These are phyloP conservation scores for Poecilia gillii DNA, from an alignment of 2,797 vertebrate genomes.

Conservation along the genomic window DNA sequence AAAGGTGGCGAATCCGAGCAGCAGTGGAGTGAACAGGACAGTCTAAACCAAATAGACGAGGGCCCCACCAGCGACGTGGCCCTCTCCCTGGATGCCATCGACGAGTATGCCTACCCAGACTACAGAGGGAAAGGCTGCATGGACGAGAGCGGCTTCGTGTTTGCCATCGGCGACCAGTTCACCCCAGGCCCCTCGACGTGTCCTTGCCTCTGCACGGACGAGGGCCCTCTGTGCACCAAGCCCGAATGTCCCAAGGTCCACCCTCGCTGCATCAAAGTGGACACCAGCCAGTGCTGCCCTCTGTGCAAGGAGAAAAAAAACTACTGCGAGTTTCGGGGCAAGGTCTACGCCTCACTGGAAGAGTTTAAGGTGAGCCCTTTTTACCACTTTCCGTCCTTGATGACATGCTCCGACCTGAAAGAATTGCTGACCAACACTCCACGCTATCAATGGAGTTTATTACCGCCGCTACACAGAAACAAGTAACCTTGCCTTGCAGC, in stretches of 20 bases:
- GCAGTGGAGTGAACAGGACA: conserved; percentile 78
- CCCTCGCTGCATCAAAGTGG: conserved; percentile 94
- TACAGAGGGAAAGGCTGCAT: conserved; percentile 98
- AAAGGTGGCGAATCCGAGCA: conserved; percentile 80
- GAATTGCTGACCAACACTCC: conserved; percentile 67
- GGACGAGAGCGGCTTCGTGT: conserved; percentile 98
- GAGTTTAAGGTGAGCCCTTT: conserved; percentile 94
- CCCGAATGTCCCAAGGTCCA: conserved; percentile 96
- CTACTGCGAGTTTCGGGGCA: conserved; percentile 96
- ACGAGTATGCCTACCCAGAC: conserved; percentile 96
- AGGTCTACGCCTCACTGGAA: conserved; percentile 91
- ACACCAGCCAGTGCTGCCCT: conserved; percentile 97
- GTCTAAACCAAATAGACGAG: conserved; percentile 80
- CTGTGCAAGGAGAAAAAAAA: conserved; percentile 96
- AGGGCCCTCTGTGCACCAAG: conserved; percentile 93
- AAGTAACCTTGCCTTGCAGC: conserved; percentile 57
- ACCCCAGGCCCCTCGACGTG: conserved; percentile 95
- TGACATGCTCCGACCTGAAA: conserved; percentile 53
- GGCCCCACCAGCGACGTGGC: conserved; percentile 83
- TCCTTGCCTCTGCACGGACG: conserved; percentile 98
- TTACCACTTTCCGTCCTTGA: conserved; percentile 53
- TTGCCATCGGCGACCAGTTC: conserved; percentile 95
- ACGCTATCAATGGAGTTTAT: conserved; percentile 56
- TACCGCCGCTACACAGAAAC: conserved; percentile 57
- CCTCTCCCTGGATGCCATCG: conserved; percentile 85